Conservation (phyloP, 2,797 vertebrate genomes). For the Gastrophryne carolinensis region DNA sequence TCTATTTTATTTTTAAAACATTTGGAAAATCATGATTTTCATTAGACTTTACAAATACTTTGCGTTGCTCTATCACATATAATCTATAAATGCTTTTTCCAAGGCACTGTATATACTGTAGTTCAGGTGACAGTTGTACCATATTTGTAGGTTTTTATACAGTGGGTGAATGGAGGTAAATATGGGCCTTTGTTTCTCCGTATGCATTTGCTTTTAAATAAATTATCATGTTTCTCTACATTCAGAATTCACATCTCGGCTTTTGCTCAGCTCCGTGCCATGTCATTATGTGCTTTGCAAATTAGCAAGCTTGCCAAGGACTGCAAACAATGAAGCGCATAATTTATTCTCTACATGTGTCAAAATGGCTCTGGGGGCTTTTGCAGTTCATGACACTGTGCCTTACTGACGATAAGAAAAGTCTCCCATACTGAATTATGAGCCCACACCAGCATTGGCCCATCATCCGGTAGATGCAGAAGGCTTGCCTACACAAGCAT, state of each 20-base stretch:
- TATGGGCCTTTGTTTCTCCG: not conserved
- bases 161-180: not conserved
- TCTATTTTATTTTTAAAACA: too few relatives aligned
- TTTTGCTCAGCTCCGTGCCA: not conserved
- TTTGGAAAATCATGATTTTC: too few relatives aligned
- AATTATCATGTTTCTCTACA: not conserved
- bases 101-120: too few relatives aligned
- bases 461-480: not conserved
- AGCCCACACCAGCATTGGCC: not conserved
- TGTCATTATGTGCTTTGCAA: not conserved
- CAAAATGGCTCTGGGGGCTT: not conserved
- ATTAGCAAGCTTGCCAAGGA: not conserved
- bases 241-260: not conserved
- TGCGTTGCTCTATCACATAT: too few relatives aligned
- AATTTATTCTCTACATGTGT: not conserved
- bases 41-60: too few relatives aligned
- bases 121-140: too few relatives aligned
- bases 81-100: too few relatives aligned
- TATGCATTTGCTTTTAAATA: not conserved
- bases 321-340: not conserved
- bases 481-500: not conserved
- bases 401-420: not conserved
- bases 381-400: not conserved
- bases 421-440: not conserved
- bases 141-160: too few relatives aligned